Conservation (phyloP, 1,140 invertebrate genomes). For the Lordiphosa collinella region DNA sequence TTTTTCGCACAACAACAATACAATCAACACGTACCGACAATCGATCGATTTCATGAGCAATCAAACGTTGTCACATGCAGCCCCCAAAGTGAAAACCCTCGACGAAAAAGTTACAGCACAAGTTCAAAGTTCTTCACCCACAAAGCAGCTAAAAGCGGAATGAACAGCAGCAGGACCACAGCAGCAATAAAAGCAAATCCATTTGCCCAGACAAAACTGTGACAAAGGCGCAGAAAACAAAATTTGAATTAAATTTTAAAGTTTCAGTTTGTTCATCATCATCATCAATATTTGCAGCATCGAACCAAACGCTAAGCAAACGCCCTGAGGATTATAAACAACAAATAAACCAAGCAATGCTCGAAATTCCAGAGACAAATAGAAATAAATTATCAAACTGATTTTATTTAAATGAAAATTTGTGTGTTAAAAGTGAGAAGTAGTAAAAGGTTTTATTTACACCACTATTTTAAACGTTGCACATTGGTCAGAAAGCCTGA, state of each 20-base stretch:
- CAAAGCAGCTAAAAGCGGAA: slow-evolving; percentile 19
- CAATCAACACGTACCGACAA: slow-evolving; percentile 71
- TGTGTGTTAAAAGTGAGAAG: too few relatives aligned
- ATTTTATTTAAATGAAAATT: too few relatives aligned
- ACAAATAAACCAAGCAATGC: background rate
- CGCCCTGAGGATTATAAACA: background rate
- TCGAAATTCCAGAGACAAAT: background rate
- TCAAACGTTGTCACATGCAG: slow-evolving; percentile 71
- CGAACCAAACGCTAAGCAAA: slow-evolving; percentile 15
- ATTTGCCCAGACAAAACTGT: slow-evolving; percentile 10
- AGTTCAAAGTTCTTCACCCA: slow-evolving; percentile 66
- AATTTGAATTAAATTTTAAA: slow-evolving; percentile 10
- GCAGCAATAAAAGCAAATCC: slow-evolving; percentile 36
- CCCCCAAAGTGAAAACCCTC: slow-evolving; percentile 27
- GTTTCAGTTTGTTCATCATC: slow-evolving; percentile 11
- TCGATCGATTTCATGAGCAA: slow-evolving; percentile 75
- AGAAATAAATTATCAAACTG: too few relatives aligned
- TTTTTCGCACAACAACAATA: slow-evolving; percentile 39
- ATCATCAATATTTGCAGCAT: slow-evolving; percentile 6
- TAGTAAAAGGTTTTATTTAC: too few relatives aligned
- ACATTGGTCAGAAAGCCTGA: too few relatives aligned
- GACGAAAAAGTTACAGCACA: slow-evolving; percentile 59
- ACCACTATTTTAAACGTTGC: too few relatives aligned
- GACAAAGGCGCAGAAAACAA: slow-evolving; percentile 25
- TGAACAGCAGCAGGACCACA: slow-evolving; percentile 6